Evolutionary conservation across 2,888 invertebrate genomes (phyloP), one percentile per base, ranked within the genome.

Genomic region (Drepana falcataria): DNA sequence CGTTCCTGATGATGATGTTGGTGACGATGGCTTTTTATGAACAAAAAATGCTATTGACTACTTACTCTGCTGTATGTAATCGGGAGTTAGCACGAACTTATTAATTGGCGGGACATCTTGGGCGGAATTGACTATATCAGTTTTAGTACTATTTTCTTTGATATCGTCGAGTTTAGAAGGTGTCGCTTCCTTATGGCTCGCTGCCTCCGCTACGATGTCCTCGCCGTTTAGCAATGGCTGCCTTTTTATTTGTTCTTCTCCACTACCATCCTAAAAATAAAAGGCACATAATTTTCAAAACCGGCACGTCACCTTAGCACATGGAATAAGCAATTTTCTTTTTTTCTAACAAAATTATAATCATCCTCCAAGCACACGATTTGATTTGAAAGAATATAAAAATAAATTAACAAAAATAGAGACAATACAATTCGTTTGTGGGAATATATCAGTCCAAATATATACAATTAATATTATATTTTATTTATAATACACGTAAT

Each of bases 21-120:
- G 21, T 21, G 21, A 21, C 21, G 21, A 21, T 21, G 21, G 21
- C 21, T 21, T 21, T 21, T 21, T 21, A 21, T 21, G 21, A 37
- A 5, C 9, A 9, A 2, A 9, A 44, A 44, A 44, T 9, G 44
- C 3, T 6, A 9, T 44, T 44, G 44, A 2, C 3, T 7, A 93
- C 95, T 94, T 92, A 96, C 97, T 97, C 93, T 98, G 97, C 81
- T 97, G 97, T 68, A 98, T 97, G 77, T 97, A 97, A 85, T 97
- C 97, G 54, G 97, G 96, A 9, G 97, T 97, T 59, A 98, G 93
- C 66, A 97, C 95, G 87, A 97, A 97, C 87, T 96, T 87, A 69
- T 86, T 91, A 73, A 66, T 73, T 61, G 79, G 85, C 21, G 75
- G 63, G 48, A 69, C 77, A 51, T 81, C 84, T 54, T 71, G 77